Evolutionary conservation across 1,140 invertebrate genomes (phyloP), one percentile per base, ranked within the genome.

Genomic region (Drosophila bifasciata): DNA sequence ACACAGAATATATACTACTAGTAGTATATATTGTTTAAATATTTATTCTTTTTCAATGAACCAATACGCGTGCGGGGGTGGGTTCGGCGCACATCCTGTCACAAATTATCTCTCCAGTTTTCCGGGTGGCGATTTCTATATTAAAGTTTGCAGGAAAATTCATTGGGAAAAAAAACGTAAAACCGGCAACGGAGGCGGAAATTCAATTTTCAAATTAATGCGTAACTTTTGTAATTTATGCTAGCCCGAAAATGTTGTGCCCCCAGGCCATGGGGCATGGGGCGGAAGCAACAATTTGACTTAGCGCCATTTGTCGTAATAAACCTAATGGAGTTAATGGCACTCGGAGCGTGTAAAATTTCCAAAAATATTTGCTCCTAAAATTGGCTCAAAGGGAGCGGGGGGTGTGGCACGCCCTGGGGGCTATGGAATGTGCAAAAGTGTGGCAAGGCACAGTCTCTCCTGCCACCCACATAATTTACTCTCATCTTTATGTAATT

Each of bases 241-340:
- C 45, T 28, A n/a, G n/a, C 19, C 5, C 49, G 4, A 32, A 28
- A 32, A 36, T 28, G 16, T 15, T 51, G 46, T 50, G 43, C 45
- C 56, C 63, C n/a, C 36, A 19, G 63, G 52, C 70, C 43, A 36
- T 28, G 8, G 3, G 46, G 8, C 60, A 44, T 32, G 8, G 3
- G 48, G 6, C 61, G 79, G 75, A 79, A 84, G 76, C 64, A 79
- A 84, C 76, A 84, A 84, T 76, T 84, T 76, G 80, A 71, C 59
- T 62, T 63, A 64, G 78, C 62, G 53, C 63, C 68, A 74, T 66
- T 83, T 83, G 63, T 71, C 70, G 70, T 84, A 61, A 84, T 79
- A 84, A 84, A 67, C 70, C 56, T 80, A 79, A 79, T 76, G 71
- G 59, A 86, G 81, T 85, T 80, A 62, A 75, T 66, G 70, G 70